phyloP scores from a whole-genome alignment of 2,113 vertebrate species.

The Anseranas semipalmata region DNA sequence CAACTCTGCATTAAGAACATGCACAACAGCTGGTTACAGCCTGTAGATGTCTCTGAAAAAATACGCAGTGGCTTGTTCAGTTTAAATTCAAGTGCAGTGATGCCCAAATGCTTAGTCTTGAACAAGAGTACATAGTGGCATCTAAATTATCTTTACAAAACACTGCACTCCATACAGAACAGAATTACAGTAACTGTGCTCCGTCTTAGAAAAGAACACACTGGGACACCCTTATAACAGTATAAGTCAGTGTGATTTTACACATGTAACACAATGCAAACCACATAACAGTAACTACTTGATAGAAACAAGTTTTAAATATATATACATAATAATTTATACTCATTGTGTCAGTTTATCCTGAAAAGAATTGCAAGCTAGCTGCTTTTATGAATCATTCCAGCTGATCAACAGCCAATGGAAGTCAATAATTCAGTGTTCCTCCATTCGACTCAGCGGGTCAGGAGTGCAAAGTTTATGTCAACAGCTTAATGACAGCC shows the following conservation, averaged over 20 bases:
- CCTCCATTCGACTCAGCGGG: not conserved
- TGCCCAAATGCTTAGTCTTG: conserved; percentile 29
- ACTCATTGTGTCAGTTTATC: not conserved
- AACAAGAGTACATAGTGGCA: not conserved
- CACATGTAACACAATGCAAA: not conserved
- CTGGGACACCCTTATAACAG: not conserved
- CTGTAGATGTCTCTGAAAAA: conserved; percentile 41
- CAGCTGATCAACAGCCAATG: not conserved
- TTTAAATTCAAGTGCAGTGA: not conserved
- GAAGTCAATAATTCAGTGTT: not conserved
- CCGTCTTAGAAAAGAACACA: not conserved
- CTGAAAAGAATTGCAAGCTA: not conserved
- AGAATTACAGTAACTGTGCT: not conserved
- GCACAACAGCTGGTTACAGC: conserved; percentile 66
- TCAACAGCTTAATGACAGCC: conserved; percentile 9
- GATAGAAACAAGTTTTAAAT: not conserved
- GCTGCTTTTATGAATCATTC: not conserved
- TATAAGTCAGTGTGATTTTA: too few relatives aligned
- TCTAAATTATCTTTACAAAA: not conserved
- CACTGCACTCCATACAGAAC: not conserved
- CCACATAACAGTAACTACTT: not conserved
- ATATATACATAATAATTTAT: not conserved
- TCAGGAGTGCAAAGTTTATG: conserved; percentile 42
- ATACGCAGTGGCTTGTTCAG: conserved; percentile 42
- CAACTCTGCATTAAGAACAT: not conserved